Conservation (phyloP, 2,797 vertebrate species). For the Microhierax caerulescens region DNA sequence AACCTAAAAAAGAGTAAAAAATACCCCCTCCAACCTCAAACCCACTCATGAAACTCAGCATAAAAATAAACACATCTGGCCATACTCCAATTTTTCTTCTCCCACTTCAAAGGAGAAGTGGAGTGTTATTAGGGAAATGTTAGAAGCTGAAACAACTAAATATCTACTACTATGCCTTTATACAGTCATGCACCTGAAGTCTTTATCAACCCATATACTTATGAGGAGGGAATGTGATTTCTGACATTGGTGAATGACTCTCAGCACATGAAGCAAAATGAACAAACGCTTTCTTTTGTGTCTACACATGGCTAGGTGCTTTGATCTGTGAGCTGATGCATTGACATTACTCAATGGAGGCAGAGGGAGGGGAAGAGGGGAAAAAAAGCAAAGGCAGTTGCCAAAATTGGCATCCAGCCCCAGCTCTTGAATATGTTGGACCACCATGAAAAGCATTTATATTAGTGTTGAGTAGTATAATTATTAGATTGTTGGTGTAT, state of each 20-base stretch:
- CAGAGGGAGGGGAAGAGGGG: neutral
- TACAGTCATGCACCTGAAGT: neutral
- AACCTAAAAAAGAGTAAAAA: neutral
- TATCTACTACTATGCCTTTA: neutral
- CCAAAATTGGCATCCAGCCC: constrained; percentile 41
- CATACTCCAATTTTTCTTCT: neutral
- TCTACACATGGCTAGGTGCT: constrained; percentile 18
- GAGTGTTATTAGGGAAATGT: neutral
- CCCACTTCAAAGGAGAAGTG: neutral
- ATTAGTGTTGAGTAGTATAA: constrained; percentile 12
- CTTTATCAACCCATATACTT: neutral
- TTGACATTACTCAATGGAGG: neutral
- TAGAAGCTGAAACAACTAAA: neutral
- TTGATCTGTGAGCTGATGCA: constrained; percentile 43
- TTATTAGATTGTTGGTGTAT: constrained; percentile 44
- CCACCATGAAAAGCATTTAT: constrained; percentile 58
- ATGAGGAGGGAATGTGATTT: neutral
- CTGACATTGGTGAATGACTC: neutral
- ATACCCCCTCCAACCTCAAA: neutral
- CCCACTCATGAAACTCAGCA: neutral
- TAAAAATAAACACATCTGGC: neutral
- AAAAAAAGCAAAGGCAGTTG: constrained; percentile 28
- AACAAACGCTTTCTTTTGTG: constrained; percentile 19
- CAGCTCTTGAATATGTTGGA: constrained; percentile 21
- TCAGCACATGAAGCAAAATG: neutral